Conservation (phyloP, 2,797 vertebrate genomes). For the Falco peregrinus region DNA sequence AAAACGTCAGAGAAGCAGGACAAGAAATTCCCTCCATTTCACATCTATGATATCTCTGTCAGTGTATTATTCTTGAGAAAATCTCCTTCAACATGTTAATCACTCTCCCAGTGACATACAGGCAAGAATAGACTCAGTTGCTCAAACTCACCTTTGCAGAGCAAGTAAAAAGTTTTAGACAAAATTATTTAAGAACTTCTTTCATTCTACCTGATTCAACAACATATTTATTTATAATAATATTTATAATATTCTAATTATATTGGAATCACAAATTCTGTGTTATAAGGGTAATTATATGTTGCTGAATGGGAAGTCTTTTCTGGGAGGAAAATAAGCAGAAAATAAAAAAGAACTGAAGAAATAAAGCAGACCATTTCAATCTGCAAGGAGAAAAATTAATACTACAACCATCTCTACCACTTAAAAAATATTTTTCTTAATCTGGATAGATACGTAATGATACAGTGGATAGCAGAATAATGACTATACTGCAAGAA, state of each 20-base stretch:
- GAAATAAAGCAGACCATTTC: background rate
- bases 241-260: background rate
- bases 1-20: background rate
- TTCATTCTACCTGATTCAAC: background rate
- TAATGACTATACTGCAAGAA: background rate
- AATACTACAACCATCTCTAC: background rate
- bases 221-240: background rate
- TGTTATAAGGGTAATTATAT: background rate
- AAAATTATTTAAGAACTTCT: background rate
- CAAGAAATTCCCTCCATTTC: background rate
- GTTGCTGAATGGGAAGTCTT: background rate
- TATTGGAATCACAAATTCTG: background rate
- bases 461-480: background rate
- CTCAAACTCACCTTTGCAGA: background rate
- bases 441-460: background rate
- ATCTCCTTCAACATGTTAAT: background rate
- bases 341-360: background rate
- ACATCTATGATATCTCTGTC: background rate
- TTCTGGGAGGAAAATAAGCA: background rate
- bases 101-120: background rate
- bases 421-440: background rate
- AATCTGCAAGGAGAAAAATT: background rate
- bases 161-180: background rate
- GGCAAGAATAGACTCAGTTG: background rate
- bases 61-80: background rate